These are phyloP conservation scores for Pyrgus malvae DNA, from an alignment of 2,888 invertebrate genomes.

Conservation along the genomic window DNA sequence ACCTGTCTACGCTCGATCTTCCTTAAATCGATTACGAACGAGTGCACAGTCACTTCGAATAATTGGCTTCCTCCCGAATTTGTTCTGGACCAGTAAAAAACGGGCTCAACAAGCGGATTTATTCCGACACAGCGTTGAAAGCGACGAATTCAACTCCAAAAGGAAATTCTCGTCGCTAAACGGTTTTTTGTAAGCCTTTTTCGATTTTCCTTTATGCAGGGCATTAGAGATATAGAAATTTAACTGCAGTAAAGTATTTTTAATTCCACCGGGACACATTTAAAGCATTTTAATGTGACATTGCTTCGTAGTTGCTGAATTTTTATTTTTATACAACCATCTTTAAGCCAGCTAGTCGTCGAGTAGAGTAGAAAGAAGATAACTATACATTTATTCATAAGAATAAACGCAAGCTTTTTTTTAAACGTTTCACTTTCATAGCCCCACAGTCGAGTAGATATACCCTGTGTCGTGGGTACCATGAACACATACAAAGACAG, in stretches of 20 bases:
- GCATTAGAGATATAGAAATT: slow-evolving; percentile 1
- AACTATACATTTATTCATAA: no score
- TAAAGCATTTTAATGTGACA: no score
- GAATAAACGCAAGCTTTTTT: no score
- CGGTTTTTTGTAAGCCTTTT: slow-evolving; percentile 17
- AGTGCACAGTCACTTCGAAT: slow-evolving; percentile 72
- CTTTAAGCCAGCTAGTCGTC: no score
- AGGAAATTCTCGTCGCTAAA: slow-evolving; percentile 22
- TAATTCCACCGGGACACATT: neutral
- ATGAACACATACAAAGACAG: no score
- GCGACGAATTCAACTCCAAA: slow-evolving; percentile 11
- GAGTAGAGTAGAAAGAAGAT: no score
- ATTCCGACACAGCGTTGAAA: slow-evolving; percentile 15
- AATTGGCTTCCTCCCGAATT: slow-evolving; percentile 68
- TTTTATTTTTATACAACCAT: no score
- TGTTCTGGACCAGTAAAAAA: slow-evolving; percentile 48
- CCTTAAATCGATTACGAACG: slow-evolving; percentile 63
- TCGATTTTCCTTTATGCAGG: neutral
- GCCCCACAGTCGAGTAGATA: no score
- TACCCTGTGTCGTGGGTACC: no score
- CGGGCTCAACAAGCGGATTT: slow-evolving; percentile 22
- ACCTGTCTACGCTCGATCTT: slow-evolving; percentile 61
- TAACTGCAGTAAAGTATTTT: neutral
- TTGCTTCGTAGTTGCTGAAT: neutral
- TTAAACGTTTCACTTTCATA: no score